Base-by-base conservation (phyloP, 2,113 vertebrate genomes). In the Callionymus lyra region DNA sequence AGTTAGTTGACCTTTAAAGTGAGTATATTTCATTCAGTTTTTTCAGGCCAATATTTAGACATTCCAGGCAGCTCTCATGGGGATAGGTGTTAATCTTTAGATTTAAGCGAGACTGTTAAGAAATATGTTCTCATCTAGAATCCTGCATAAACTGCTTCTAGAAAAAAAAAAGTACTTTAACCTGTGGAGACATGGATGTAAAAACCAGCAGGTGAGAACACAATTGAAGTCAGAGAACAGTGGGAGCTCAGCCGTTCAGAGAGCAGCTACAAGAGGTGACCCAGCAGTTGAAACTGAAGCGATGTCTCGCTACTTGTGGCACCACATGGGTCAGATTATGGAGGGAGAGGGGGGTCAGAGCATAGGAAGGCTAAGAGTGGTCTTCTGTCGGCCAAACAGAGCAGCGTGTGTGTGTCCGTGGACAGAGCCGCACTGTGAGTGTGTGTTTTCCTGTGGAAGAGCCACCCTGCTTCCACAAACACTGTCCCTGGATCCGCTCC, bases 401-500 rank as follows among this genome's bases (percentile, higher is more conserved):
- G 21, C 21, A 8, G 21, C 16, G 12, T 9, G 6, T 17, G 12
- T 21, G 12, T n/a, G 27, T 9, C 31, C 16, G 6, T 27, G 42
- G 17, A 67, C 59, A 75, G 71, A 68, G 31, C 15, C 2, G 31
- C 6, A 53, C 50, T 13, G 63, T 42, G 68, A 64, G 73, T 71
- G 78, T 74, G 68, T 58, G 52, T 70, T 64, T 70, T 73, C 47
- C 61, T 74, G 62, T 59, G 61, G 47, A 59, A 57, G 69, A 74
- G 65, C 51, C 66, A 49, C 64, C 56, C 72, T 50, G 68, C 68
- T 68, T 80, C 72, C 73, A 74, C 71, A 79, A 82, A 82, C 71
- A 77, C 46, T 6, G 59, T 12, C 4, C 10, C 68, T 51, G 65
- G 60, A 77, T 72, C 53, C 67, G 59, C 65, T 75, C 57, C 63